Evolutionary conservation across 2,113 vertebrate species (phyloP).

Genomic region (Hyla sarda): DNA sequence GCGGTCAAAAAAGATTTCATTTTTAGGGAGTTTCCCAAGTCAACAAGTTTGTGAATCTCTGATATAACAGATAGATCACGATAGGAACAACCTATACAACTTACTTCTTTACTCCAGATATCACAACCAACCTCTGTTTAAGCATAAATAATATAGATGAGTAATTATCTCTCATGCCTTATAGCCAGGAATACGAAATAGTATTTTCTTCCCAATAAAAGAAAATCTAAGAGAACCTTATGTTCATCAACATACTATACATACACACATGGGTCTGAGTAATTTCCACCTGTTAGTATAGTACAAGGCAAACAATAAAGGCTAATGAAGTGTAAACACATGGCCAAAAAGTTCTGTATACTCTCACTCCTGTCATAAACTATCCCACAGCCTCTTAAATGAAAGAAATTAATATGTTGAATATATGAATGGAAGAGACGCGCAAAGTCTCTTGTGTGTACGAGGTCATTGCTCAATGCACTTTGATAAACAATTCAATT

Average conservation of each 20-base stretch:
- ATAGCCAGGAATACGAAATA: background rate
- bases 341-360: background rate
- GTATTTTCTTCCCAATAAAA: background rate
- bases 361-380: background rate
- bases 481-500: slow-evolving; percentile 40
- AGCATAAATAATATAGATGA: background rate
- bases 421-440: slow-evolving; percentile 14
- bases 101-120: no score
- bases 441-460: background rate
- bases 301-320: background rate
- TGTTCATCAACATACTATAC: background rate
- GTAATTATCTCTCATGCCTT: background rate
- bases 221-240: background rate
- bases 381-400: background rate
- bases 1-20: no score
- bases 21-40: no score
- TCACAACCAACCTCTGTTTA: no score
- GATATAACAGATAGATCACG: no score
- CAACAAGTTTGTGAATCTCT: no score
- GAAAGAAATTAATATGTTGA: slow-evolving; percentile 15
- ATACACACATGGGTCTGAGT: background rate
- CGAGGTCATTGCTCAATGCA: slow-evolving; percentile 23
- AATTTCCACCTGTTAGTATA: background rate
- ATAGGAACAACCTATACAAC: no score
- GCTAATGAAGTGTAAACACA: background rate